Base-by-base conservation (phyloP, 1,140 invertebrate species). In the Steinernema khuongi region DNA sequence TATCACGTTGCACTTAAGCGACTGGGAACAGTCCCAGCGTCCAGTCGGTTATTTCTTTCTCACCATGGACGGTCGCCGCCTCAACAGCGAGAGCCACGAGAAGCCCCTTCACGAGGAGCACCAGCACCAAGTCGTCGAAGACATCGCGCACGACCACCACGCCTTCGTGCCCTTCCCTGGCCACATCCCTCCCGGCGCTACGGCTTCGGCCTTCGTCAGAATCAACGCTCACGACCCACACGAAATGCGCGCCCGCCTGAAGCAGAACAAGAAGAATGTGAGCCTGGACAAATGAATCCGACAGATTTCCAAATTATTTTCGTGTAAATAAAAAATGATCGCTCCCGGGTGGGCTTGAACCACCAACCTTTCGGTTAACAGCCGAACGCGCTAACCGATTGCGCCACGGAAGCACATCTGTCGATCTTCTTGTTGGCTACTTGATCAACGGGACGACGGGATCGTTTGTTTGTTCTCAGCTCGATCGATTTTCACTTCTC, bases 301-400 rank as follows among this genome's bases (percentile, higher is more conserved):
- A n/a, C n/a, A n/a, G n/a, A n/a, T n/a, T n/a, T n/a, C n/a, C n/a
- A n/a, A 41, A 41, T 11, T n/a, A 41, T 41, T 11, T 60, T 60
- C 50, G 4, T 7, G 50, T 2, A 60, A 26, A 26, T 17, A 60
- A 60, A 60, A 60, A 60, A 14, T 26, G 11, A 75, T 73, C 81
- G 79, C 81, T 82, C 81, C 77, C 79, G 81, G 81, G 81, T 82
- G 81, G 81, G 78, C 77, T 82, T 75, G 81, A 82, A 82, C 81
- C 81, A 82, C 83, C 83, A 83, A 80, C 82, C 79, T 82, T 81
- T 83, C 82, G 80, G 80, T 81, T 81, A 81, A 81, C 80, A 81
- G 80, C 80, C 80, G 80, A 81, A 81, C 80, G 80, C 80, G 80
- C 80, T 81, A 60, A 60, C 50, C 50, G 26, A 60, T 60, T 60